A percentile compares a stretch with the other conserved stretches of the same genome.
phyloP scores from a whole-genome alignment of 2,113 vertebrate species.

The Accipiter cooperii region DNA sequence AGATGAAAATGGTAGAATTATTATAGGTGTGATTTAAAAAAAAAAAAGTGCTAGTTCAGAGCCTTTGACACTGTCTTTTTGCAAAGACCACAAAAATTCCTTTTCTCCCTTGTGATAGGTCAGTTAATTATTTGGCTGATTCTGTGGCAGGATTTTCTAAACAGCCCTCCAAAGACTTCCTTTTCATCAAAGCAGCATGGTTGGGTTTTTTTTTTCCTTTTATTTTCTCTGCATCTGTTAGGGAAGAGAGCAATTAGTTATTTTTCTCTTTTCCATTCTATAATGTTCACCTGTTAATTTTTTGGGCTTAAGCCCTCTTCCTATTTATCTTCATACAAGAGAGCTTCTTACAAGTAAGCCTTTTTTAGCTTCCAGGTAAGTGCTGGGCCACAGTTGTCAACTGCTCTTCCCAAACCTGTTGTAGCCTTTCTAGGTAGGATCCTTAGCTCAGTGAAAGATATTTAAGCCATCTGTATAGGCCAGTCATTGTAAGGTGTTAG shows the following conservation, averaged over 20 bases:
- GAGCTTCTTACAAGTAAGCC: background rate
- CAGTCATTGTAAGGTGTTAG: background rate
- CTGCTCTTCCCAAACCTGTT: background rate
- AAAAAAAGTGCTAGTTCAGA: background rate
- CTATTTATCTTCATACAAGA: background rate
- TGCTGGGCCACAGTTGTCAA: background rate
- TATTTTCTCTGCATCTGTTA: background rate
- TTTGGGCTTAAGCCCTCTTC: background rate
- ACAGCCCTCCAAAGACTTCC: background rate
- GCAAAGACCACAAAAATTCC: background rate
- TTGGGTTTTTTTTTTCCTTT: too few relatives aligned
- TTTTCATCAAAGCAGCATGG: background rate
- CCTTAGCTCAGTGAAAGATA: background rate
- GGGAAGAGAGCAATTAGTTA: background rate
- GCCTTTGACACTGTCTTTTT: background rate
- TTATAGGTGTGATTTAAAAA: background rate
- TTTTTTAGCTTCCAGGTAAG: background rate
- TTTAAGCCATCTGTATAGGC: background rate
- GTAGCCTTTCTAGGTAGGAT: background rate
- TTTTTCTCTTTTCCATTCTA: background rate
- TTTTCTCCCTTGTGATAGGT: background rate
- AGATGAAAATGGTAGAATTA: background rate
- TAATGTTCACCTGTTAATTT: background rate
- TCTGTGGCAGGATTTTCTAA: background rate
- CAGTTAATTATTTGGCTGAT: background rate